Conservation (phyloP, 2,797 vertebrate genomes). For the Schizothorax lantsangensis region DNA sequence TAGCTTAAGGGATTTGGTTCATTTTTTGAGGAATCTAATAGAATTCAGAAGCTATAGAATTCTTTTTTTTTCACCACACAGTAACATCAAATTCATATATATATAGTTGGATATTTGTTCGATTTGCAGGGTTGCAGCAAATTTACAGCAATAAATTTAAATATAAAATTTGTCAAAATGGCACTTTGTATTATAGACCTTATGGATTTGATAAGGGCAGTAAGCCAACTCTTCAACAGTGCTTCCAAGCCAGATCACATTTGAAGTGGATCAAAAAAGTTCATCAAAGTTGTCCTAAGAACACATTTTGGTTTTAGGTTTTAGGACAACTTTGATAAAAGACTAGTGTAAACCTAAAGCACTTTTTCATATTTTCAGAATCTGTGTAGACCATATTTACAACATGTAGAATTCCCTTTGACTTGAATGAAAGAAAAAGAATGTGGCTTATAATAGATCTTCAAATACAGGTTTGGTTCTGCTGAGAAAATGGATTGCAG, state of each 20-base stretch:
- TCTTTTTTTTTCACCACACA: background rate
- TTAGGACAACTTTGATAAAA: no score
- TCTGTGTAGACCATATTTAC: background rate
- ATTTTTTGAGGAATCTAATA: background rate
- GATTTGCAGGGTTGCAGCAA: background rate
- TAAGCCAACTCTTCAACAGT: background rate
- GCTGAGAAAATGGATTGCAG: slow-evolving; percentile 78
- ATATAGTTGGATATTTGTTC: background rate
- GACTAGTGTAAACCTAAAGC: background rate
- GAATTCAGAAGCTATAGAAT: background rate
- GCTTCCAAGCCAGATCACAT: background rate
- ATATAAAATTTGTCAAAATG: background rate
- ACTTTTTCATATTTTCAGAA: background rate
- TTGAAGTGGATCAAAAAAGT: no score
- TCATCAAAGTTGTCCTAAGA: no score
- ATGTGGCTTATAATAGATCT: background rate
- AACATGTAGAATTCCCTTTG: background rate
- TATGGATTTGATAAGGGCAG: background rate
- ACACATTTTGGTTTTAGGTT: no score
- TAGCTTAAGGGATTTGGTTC: background rate
- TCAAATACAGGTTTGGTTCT: slow-evolving; percentile 60
- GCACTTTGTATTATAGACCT: background rate
- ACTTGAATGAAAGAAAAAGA: background rate
- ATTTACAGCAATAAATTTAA: background rate
- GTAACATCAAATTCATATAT: background rate